Percentiles rank a stretch among this genome's conserved stretches.
phyloP scores from a whole-genome alignment of 2,888 invertebrate genomes.

The Plagodis dolabraria region DNA sequence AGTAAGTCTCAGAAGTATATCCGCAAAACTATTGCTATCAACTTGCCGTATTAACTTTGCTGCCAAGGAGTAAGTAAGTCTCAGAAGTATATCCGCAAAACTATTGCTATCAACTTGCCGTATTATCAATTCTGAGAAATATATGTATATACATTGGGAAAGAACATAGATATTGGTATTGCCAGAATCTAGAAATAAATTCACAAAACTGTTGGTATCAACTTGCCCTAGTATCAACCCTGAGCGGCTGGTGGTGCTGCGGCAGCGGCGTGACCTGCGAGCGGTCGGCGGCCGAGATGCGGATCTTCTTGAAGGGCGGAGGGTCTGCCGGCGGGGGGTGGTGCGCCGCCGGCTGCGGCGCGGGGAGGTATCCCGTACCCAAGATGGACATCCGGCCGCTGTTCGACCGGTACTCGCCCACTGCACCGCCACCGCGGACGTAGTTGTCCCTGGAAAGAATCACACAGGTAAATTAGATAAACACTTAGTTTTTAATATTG shows the following conservation, averaged over 20 bases:
- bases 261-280: conserved; percentile 65
- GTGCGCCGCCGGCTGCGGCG: conserved; percentile 77
- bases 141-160: too few relatives aligned
- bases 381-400: conserved; percentile 87
- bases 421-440: conserved; percentile 72
- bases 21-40: too few relatives aligned
- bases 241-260: conserved; percentile 84
- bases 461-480: background rate
- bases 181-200: background rate
- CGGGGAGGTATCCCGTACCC: conserved; percentile 83
- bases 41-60: too few relatives aligned
- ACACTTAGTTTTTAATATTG: too few relatives aligned
- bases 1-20: too few relatives aligned
- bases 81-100: too few relatives aligned
- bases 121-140: too few relatives aligned
- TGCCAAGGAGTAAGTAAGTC: too few relatives aligned
- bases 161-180: too few relatives aligned
- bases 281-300: conserved; percentile 81
- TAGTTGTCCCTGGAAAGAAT: conserved; percentile 69
- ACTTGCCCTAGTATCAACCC: conserved; percentile 87
- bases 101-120: too few relatives aligned
- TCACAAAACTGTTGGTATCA: background rate
- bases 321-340: conserved; percentile 80
- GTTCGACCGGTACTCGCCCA: conserved; percentile 73
- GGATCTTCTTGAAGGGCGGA: conserved; percentile 88